These are phyloP conservation scores for Dichetophora obliterata DNA, from an alignment of 2,888 invertebrate species.

Conservation along the genomic window DNA sequence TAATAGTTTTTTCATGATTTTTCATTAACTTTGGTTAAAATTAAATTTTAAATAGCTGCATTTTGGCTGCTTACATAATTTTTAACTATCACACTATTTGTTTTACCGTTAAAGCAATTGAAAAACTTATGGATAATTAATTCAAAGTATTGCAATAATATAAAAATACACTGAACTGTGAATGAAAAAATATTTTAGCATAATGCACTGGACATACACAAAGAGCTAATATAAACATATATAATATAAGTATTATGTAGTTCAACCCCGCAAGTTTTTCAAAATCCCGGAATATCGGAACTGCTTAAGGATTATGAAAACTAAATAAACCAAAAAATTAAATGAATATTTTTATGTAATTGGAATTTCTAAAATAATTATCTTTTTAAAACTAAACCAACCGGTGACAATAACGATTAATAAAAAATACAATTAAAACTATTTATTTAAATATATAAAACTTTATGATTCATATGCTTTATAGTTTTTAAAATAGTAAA, in stretches of 20 bases:
- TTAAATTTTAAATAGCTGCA: neutral
- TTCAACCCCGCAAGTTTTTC: too few relatives aligned
- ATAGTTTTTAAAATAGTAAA: too few relatives aligned
- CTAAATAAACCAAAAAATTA: too few relatives aligned
- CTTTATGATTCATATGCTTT: too few relatives aligned
- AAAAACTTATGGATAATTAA: neutral
- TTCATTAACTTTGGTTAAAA: neutral
- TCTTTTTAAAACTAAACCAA: too few relatives aligned
- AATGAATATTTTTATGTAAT: too few relatives aligned
- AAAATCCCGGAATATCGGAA: too few relatives aligned
- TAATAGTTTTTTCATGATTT: neutral
- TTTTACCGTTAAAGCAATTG: neutral
- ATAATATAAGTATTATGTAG: neutral
- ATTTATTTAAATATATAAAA: too few relatives aligned
- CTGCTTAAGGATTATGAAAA: too few relatives aligned
- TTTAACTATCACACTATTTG: neutral
- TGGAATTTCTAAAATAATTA: too few relatives aligned
- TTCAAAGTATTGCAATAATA: neutral
- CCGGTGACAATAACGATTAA: too few relatives aligned
- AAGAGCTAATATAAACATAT: neutral
- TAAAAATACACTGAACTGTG: neutral
- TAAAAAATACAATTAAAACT: too few relatives aligned
- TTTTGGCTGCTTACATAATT: neutral
- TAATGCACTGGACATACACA: neutral
- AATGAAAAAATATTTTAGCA: neutral